These are phyloP conservation scores for Drosophila murphyi DNA, from an alignment of 1,140 invertebrate genomes.

Conservation along the genomic window DNA sequence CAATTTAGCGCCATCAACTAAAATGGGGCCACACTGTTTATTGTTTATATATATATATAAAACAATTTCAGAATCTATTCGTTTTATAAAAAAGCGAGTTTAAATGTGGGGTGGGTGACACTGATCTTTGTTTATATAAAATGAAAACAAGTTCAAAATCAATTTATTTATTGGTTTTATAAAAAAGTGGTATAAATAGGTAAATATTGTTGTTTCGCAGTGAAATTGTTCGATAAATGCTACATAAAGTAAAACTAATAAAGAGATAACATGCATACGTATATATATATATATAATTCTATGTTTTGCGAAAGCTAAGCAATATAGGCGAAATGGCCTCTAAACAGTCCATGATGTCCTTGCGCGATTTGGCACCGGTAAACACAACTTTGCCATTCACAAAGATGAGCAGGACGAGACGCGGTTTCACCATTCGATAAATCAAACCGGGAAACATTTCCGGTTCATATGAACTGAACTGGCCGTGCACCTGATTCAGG, in stretches of 20 bases:
- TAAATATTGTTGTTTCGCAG: neutral
- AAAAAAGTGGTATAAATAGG: constrained; percentile 11
- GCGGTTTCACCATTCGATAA: constrained; percentile 98
- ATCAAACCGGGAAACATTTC: constrained; percentile 98
- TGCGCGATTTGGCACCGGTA: constrained; percentile 96
- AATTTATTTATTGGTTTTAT: neutral
- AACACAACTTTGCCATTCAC: constrained; percentile 99
- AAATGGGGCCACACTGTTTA: constrained; percentile 9
- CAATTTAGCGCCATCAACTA: neutral
- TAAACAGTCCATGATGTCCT: constrained; percentile 97
- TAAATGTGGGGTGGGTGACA: constrained; percentile 19
- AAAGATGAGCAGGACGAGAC: constrained; percentile 98
- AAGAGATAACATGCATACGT: neutral
- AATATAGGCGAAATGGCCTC: constrained; percentile 98
- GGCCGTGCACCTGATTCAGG: constrained; percentile 96
- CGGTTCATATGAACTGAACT: constrained; percentile 97
- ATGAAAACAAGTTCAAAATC: neutral
- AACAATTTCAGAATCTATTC: neutral
- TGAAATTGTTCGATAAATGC: constrained; percentile 46
- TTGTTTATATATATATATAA: neutral
- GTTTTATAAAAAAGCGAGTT: neutral
- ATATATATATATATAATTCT: constrained; percentile 2
- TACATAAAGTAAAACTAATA: constrained; percentile 1
- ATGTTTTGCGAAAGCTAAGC: constrained; percentile 96
- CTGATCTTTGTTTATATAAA: neutral